Base-by-base conservation (phyloP, 2,888 invertebrate genomes). In the Abrostola tripartita region DNA sequence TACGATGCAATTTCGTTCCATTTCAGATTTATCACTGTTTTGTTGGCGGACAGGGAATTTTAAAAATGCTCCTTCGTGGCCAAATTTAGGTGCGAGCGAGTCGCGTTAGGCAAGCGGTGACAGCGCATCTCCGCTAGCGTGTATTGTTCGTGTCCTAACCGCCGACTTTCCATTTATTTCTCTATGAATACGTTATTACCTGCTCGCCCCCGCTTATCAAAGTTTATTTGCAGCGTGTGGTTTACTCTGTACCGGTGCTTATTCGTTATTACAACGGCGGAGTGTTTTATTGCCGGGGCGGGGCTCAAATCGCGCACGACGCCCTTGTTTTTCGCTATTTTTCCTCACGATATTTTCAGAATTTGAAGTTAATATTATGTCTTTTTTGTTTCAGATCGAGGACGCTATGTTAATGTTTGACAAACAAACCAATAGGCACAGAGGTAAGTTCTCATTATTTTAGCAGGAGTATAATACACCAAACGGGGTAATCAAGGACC, bases 381-480 rank as follows among this genome's bases (percentile, higher is more conserved):
- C 74, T 90, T 94, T 47, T 85, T 95, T 95, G 93, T 98, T 98
- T 73, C 97, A 99, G 99, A 99, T 99, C 93, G 99, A 99, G 95
- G 99, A 99, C 94, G 99, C 99, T 87, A 99, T 99, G 99, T 97
- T 99, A 93, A 99, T 99, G 99, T 99, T 99, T 95, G 99, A 99
- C 96, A 99, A 99, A 96, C 99, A 99, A 95, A 99, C 99, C 91
- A 99, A 99, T 96, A 97, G 99, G 96, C 99, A 99, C 96, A 98
- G 99, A 98, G 98, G 98, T 98, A 94, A 97, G 97, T 95, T 66
- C 38, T 76, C 74, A 68, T 69, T 68, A 67, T 61, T 76, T 75
- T 58, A 64, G 35, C 61, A 47, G 68, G 40, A 60, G 37, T 56
- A 70, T 68, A 65, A 72, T 68, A 70, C 42, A 65, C 63, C 55